Percentiles rank a stretch among this genome's conserved stretches.
phyloP scores from a whole-genome alignment of 1,140 invertebrate species.

The Pogonomyrmex californicus region DNA sequence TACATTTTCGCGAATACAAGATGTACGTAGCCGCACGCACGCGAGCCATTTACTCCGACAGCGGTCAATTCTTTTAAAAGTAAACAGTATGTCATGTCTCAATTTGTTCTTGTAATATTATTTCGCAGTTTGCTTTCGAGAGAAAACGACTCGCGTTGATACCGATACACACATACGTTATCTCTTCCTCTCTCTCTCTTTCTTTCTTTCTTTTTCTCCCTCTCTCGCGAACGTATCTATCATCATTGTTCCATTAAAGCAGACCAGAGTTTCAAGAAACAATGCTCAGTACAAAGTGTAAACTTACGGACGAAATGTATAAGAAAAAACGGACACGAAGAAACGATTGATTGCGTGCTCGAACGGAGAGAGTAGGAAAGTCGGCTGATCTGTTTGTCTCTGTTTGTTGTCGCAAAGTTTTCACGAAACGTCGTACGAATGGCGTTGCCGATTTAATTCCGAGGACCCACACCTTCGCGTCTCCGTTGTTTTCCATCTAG shows the following conservation, averaged over 20 bases:
- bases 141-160: conserved; percentile 23
- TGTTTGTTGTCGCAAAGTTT: conserved; percentile 8
- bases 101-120: conserved; percentile 29
- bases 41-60: conserved; percentile 2
- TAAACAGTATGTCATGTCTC: background rate
- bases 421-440: background rate
- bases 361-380: conserved; percentile 25
- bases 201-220: conserved; percentile 25
- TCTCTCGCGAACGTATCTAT: conserved; percentile 29
- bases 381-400: conserved; percentile 7
- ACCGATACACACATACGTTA: background rate
- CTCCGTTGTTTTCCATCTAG: background rate
- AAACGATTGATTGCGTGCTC: conserved; percentile 26
- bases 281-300: conserved; percentile 65
- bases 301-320: conserved; percentile 60
- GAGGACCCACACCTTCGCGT: background rate
- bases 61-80: background rate
- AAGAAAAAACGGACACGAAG: background rate
- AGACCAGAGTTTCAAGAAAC: conserved; percentile 71
- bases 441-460: background rate
- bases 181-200: conserved; percentile 17
- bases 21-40: background rate
- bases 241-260: conserved; percentile 64
- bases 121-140: conserved; percentile 8
- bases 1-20: conserved; percentile 31